Evolutionary conservation across 2,888 invertebrate species (phyloP).

Genomic region (Rhagonycha lutea): DNA sequence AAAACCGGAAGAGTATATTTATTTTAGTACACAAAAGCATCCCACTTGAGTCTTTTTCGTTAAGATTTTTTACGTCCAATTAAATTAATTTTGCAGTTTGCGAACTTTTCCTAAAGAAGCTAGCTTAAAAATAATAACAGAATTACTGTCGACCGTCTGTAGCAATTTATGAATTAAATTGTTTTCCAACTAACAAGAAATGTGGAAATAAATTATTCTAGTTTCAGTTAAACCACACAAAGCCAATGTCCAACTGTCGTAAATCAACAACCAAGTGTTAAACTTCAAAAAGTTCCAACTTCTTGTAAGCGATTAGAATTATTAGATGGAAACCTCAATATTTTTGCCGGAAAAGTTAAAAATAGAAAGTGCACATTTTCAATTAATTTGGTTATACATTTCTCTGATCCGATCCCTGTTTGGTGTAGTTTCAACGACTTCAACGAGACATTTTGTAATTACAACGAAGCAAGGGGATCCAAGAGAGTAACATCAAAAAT

Average conservation of each 20-base stretch:
- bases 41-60: conserved; percentile 2
- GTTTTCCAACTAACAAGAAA: neutral
- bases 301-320: neutral
- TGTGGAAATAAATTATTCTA: conserved; percentile 11
- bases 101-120: neutral
- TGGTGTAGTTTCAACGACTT: no score
- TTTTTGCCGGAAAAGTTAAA: neutral
- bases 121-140: neutral
- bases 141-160: neutral
- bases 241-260: conserved; percentile 12
- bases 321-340: neutral
- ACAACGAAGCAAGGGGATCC: neutral
- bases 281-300: conserved; percentile 3
- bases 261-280: conserved; percentile 1
- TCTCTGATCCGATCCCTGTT: no score
- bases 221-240: conserved; percentile 11
- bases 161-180: neutral
- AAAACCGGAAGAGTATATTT: conserved; percentile 20
- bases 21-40: conserved; percentile 6
- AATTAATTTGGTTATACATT: neutral
- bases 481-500: neutral
- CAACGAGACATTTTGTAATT: neutral
- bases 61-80: neutral
- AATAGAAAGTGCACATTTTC: neutral
- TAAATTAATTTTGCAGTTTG: neutral